Conservation (phyloP, 2,113 vertebrate genomes). For the Ondatra zibethicus region DNA sequence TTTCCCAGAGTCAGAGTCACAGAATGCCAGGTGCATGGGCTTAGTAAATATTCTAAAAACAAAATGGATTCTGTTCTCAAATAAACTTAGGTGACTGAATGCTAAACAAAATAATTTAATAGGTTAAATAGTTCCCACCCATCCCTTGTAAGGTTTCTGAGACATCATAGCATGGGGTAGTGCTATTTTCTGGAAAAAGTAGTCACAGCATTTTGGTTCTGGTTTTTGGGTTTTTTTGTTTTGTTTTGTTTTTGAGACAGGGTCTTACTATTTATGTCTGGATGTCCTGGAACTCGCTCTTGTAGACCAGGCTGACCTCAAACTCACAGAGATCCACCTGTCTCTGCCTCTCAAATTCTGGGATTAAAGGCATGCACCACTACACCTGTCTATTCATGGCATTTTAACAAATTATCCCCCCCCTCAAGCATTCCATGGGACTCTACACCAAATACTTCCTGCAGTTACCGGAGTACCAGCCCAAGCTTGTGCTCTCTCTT, state of each 20-base stretch:
- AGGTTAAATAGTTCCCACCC: background rate
- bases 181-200: background rate
- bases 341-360: background rate
- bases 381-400: background rate
- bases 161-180: background rate
- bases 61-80: slow-evolving; percentile 34
- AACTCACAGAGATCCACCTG: background rate
- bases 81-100: background rate
- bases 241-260: background rate
- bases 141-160: background rate
- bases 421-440: background rate
- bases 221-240: background rate
- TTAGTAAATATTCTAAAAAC: slow-evolving; percentile 31
- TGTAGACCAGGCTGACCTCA: background rate
- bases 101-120: slow-evolving; percentile 28
- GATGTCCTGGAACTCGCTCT: background rate
- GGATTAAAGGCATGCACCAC: background rate
- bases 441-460: background rate
- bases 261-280: background rate
- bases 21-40: background rate
- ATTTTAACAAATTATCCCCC: background rate
- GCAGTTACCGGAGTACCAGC: background rate
- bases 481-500: background rate
- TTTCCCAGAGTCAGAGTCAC: background rate
- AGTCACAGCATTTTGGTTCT: background rate